Percentiles rank a stretch among this genome's conserved stretches.
Conservation (phyloP, 1,140 invertebrate species). For the Wasmannia auropunctata region DNA sequence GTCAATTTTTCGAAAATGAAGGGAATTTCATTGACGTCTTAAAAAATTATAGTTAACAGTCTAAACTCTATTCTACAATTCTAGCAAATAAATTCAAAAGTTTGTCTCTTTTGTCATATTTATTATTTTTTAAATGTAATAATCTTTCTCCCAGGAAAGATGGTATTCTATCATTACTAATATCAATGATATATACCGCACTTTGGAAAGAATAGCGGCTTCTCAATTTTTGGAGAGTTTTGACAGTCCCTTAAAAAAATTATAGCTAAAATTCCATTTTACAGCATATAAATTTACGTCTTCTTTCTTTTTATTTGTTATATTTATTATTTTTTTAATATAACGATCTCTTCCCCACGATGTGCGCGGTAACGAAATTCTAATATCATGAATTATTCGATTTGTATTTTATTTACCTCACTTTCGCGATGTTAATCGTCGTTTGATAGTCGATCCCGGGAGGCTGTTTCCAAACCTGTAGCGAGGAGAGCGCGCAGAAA, state of each 20-base stretch:
- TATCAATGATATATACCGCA: background rate
- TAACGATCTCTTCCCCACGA: background rate
- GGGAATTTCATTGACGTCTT: background rate
- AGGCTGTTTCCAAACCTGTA: background rate
- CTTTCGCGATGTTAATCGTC: slow-evolving; percentile 10
- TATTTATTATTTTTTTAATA: background rate
- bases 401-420: background rate
- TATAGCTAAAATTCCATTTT: background rate
- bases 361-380: background rate
- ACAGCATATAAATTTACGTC: background rate
- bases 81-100: too few relatives aligned
- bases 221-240: background rate
- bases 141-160: background rate
- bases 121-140: background rate
- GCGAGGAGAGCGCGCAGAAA: background rate
- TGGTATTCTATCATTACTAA: background rate
- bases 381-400: background rate
- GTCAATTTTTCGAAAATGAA: background rate
- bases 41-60: background rate
- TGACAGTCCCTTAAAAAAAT: background rate
- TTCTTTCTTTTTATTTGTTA: background rate
- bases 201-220: background rate
- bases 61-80: too few relatives aligned
- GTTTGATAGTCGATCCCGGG: slow-evolving; percentile 13
- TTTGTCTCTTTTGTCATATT: background rate